Conservation (phyloP, 2,797 vertebrate species). For the Acomys russatus region DNA sequence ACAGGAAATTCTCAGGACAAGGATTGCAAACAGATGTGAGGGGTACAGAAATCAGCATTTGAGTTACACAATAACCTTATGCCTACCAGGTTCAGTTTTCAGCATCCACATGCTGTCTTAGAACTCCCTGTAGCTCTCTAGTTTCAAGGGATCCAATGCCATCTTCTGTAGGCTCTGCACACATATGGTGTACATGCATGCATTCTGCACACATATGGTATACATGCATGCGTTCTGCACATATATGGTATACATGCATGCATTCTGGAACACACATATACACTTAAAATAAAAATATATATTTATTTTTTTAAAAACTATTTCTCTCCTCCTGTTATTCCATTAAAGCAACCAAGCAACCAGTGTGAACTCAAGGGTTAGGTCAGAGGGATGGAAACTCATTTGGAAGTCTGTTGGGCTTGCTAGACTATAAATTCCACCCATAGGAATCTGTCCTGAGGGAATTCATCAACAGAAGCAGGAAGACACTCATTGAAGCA, state of each 20-base stretch:
- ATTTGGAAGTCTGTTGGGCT: not conserved
- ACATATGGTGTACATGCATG: no score
- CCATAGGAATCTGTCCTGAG: not conserved
- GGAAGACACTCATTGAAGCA: constrained; percentile 12
- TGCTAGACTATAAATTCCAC: constrained; percentile 34
- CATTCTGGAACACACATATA: not conserved
- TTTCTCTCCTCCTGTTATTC: not conserved
- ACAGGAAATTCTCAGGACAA: no score
- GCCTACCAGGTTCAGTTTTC: no score
- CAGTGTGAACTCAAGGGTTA: not conserved
- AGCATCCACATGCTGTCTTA: not conserved
- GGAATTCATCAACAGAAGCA: constrained; percentile 56
- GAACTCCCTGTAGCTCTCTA: not conserved
- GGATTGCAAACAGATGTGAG: no score
- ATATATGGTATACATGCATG: no score
- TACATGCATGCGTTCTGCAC: no score
- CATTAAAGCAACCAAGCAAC: not conserved
- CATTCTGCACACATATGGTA: not conserved
- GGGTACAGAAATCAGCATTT: no score
- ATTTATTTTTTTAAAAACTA: not conserved
- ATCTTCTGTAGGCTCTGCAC: not conserved
- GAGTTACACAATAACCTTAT: no score
- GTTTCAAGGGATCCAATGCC: not conserved
- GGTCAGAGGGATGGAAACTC: not conserved
- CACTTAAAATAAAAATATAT: not conserved